Percentiles rank a stretch among this genome's conserved stretches.
Conservation (phyloP, 2,113 vertebrate genomes). For the Triplophysa dalaica region DNA sequence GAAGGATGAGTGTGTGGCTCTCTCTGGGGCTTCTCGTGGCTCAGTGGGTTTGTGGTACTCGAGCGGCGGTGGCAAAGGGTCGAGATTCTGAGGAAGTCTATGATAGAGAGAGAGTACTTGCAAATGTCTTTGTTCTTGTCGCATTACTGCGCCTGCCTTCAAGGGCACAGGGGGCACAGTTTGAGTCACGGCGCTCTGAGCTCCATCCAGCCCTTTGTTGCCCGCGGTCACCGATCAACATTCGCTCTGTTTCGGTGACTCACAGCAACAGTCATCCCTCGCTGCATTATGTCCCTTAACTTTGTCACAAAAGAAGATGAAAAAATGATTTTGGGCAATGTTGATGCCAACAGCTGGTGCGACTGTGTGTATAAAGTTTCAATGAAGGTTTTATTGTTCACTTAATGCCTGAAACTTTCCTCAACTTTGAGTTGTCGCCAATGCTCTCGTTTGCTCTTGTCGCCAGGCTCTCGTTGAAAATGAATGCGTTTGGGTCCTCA, state of each 20-base stretch:
- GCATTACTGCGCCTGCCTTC: constrained; percentile 9
- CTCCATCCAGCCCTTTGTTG: not conserved
- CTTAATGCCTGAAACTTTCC: no score
- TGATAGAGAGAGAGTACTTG: not conserved
- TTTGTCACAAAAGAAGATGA: not conserved
- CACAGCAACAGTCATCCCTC: constrained; percentile 17
- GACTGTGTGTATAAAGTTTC: no score
- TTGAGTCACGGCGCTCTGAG: constrained; percentile 25
- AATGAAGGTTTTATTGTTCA: no score
- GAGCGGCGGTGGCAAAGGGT: not conserved
- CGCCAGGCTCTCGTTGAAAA: no score
- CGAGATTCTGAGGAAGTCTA: not conserved
- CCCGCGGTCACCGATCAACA: constrained; percentile 25
- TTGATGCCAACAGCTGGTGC: no score
- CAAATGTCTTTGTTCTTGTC: constrained; percentile 20
- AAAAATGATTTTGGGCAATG: not conserved
- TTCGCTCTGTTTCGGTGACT: constrained; percentile 32
- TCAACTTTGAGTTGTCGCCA: no score
- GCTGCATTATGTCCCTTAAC: constrained; percentile 4
- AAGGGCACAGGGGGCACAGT: constrained; percentile 32
- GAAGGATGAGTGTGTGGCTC: not conserved
- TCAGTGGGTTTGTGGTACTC: constrained; percentile 25
- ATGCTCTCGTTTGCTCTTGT: no score
- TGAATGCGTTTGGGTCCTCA: no score
- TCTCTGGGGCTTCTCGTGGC: constrained; percentile 16